Evolutionary conservation across 2,113 vertebrate genomes (phyloP).

Genomic region (Stegostoma tigrinum): DNA sequence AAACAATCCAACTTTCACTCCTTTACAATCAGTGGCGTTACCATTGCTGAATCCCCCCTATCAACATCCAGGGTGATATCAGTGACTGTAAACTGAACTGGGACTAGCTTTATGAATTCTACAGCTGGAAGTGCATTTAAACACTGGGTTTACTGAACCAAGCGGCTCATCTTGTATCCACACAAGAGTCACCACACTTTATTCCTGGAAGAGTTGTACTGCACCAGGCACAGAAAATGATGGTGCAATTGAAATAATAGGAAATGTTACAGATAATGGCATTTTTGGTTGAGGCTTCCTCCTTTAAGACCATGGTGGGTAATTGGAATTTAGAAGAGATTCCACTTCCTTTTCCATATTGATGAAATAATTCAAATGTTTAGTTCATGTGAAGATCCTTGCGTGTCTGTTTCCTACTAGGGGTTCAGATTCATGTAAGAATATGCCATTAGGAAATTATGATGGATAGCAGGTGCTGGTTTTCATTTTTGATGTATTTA

Average conservation of each 20-base stretch:
- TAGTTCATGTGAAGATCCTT: neutral
- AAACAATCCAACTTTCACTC: too few species aligned
- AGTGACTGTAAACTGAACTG: too few species aligned
- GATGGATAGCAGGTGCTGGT: slow-evolving; percentile 2
- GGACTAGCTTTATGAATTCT: too few species aligned
- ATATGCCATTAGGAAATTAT: neutral
- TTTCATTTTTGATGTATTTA: slow-evolving; percentile 21
- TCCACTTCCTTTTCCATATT: neutral
- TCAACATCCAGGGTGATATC: too few species aligned
- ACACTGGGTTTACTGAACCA: too few species aligned
- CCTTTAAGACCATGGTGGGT: neutral
- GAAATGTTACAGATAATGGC: neutral
- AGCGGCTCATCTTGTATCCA: too few species aligned
- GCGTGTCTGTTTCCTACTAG: neutral
- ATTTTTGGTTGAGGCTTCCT: neutral
- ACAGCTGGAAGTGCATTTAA: too few species aligned
- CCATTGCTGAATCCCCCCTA: too few species aligned
- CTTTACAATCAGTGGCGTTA: too few species aligned
- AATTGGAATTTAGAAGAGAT: neutral
- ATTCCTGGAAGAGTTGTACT: neutral
- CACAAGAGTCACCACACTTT: neutral
- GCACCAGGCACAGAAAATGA: neutral
- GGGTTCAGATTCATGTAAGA: neutral
- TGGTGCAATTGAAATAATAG: neutral
- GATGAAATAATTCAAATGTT: neutral